Conservation (phyloP, 2,113 vertebrate species). For the Athene cunicularia region DNA sequence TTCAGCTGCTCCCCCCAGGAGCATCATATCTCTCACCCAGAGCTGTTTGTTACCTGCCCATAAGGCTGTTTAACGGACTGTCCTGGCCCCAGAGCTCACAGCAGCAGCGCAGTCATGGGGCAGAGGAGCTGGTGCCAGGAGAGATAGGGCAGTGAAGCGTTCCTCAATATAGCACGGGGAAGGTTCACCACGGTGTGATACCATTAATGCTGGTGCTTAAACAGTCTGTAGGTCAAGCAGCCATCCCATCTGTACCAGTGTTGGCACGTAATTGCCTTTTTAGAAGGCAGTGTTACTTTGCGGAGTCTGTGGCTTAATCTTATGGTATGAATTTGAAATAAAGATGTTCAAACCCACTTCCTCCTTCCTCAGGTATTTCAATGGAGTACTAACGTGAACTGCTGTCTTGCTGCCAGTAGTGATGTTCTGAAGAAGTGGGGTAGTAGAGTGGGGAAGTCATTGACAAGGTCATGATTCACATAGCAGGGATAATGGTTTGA, state of each 20-base stretch:
- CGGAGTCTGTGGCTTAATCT: not conserved
- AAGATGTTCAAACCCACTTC: not conserved
- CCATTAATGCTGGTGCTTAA: fast-evolving
- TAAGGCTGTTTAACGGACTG: not conserved
- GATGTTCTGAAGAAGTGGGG: not conserved
- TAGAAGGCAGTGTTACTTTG: not conserved
- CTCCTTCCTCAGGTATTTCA: fast-evolving
- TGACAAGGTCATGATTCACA: not conserved
- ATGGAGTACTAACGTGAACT: no score
- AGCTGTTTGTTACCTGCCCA: not conserved
- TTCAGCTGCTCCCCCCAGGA: not conserved
- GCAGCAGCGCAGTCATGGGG: not conserved
- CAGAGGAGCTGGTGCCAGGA: slow-evolving; percentile 24
- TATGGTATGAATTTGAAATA: not conserved
- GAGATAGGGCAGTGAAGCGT: slow-evolving; percentile 50
- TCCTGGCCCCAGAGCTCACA: not conserved
- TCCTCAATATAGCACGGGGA: not conserved
- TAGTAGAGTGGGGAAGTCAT: not conserved
- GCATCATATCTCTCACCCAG: not conserved
- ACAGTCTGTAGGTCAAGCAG: not conserved
- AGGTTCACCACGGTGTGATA: not conserved
- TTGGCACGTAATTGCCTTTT: fast-evolving
- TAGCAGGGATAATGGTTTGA: not conserved
- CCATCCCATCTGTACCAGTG: not conserved
- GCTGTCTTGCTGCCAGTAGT: not conserved